Evolutionary conservation across 2,113 vertebrate genomes (phyloP), one percentile per base, ranked within the genome.

Genomic region (Mirza zaza): DNA sequence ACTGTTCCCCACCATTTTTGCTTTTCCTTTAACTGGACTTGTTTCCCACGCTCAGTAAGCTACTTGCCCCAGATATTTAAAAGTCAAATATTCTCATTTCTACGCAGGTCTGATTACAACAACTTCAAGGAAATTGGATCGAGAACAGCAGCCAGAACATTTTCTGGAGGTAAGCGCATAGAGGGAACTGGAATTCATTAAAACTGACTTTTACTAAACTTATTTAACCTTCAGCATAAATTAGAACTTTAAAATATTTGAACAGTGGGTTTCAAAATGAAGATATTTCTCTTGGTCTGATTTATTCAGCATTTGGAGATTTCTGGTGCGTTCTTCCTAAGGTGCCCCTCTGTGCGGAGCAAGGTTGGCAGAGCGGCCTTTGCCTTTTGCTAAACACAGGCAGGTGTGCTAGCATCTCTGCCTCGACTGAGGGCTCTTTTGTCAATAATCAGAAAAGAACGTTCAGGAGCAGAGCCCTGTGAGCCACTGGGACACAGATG

Each of bases 111-210:
- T 99, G 94, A 99, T 99, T 98, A 99, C 99, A 34, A 99, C 99
- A 77, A 99, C 99, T 0, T 99, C 99, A 82, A 99, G 99, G 96
- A 99, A 99, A 98, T 92, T 99, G 98, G 99, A 99, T 97, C 99
- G 99, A 7, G 99, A 99, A 83, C 99, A 99, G 97, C 99, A 99
- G 98, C 98, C 99, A 63, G 99, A 99, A 89, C 99, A 99, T 87
- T 99, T 99, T 97, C 98, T 99, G 65, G 99, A 99, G 99, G 99
- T 99, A 98, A 99, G 98, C 15, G 4, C 83, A 25, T 57, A 61
- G 57, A 91, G 48, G 61, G 92, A 91, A 95, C 95, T 5, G 1
- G 75, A 86, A 23, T 84, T 97, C 73, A 36, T 94, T 76, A 96
- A 93, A 90, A 83, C 59, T n/a, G 76, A 82, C 68, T 93, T 84